These are phyloP conservation scores for Achroia grisella DNA, from an alignment of 1,140 invertebrate species.

Conservation along the genomic window DNA sequence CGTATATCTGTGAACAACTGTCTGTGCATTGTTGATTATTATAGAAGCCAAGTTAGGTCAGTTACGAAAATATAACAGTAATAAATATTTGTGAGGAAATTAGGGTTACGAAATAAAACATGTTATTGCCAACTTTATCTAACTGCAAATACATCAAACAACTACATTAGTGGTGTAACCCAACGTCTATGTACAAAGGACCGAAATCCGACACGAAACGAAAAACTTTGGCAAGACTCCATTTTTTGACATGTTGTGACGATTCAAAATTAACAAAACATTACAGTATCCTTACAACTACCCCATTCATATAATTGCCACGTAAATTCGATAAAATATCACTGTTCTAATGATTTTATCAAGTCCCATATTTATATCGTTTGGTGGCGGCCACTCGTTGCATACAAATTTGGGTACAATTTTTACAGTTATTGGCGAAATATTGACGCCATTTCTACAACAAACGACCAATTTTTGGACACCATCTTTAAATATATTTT, in stretches of 20 bases:
- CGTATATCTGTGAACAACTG: no score
- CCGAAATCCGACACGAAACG: constrained; percentile 1
- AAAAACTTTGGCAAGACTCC: constrained; percentile 59
- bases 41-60: no score
- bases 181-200: no score
- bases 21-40: no score
- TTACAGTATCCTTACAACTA: constrained; percentile 10
- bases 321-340: constrained; percentile 69
- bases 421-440: no score
- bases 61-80: no score
- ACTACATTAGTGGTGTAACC: not conserved
- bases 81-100: not conserved
- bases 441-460: no score
- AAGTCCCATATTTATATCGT: constrained; percentile 1
- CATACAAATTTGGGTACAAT: no score
- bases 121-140: constrained; percentile 4
- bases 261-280: constrained; percentile 35
- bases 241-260: constrained; percentile 24
- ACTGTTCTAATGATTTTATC: constrained; percentile 27
- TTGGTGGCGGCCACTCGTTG: no score
- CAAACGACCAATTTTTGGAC: no score
- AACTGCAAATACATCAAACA: constrained; percentile 12
- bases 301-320: constrained; percentile 40
- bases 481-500: no score
- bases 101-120: not conserved